phyloP scores from a whole-genome alignment of 2,888 invertebrate species.

The Pimpla rufipes region DNA sequence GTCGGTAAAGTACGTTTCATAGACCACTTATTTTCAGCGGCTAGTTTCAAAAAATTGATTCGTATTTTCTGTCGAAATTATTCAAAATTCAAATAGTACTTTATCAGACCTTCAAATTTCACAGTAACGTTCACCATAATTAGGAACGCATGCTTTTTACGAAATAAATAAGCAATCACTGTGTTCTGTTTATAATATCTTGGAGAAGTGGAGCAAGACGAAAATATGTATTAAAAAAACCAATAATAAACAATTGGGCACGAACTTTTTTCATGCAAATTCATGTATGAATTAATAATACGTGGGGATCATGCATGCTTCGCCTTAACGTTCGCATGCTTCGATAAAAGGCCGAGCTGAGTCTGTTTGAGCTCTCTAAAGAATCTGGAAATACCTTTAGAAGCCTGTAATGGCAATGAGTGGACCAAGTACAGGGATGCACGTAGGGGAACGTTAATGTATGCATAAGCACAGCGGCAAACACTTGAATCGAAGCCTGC shows the following conservation, averaged over 20 bases:
- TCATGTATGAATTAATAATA: background rate
- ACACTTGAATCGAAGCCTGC: conserved; percentile 81
- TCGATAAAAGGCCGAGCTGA: conserved; percentile 16
- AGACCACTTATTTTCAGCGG: background rate
- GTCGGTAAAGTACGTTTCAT: conserved; percentile 10
- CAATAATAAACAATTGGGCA: background rate
- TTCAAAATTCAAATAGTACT: background rate
- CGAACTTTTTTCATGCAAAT: background rate
- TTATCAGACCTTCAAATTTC: background rate
- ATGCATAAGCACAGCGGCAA: conserved; percentile 82
- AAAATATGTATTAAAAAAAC: background rate
- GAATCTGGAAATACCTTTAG: conserved; percentile 71
- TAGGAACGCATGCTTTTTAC: background rate
- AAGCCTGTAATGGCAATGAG: conserved; percentile 75
- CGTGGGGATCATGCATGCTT: background rate
- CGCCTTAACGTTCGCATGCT: background rate
- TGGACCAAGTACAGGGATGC: conserved; percentile 70
- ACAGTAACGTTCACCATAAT: background rate
- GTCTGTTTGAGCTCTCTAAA: conserved; percentile 65
- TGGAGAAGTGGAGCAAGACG: background rate
- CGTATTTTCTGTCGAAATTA: background rate
- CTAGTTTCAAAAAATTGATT: background rate
- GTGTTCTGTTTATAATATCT: background rate
- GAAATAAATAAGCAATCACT: background rate
- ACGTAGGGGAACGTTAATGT: conserved; percentile 79